Percentiles rank a stretch among this genome's conserved stretches.
Conservation (phyloP, 2,113 vertebrate species). For the Gallinago media region DNA sequence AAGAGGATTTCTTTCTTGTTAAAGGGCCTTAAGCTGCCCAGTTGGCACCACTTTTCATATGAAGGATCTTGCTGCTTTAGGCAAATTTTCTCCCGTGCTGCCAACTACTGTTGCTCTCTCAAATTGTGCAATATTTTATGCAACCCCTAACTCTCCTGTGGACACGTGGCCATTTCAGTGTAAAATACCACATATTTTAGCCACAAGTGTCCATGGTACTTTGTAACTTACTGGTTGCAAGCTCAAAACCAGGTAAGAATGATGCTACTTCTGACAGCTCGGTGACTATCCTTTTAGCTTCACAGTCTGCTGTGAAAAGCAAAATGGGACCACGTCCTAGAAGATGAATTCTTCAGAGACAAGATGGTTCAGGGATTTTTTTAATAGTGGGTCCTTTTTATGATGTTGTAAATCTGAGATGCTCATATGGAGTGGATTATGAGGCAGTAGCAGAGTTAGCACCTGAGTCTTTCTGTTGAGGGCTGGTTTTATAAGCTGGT, state of each 20-base stretch:
- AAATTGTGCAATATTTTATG: not conserved
- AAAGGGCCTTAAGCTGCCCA: not conserved
- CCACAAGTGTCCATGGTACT: rapidly evolving
- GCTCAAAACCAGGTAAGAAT: not conserved
- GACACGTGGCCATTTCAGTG: not conserved
- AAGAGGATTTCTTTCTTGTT: not conserved
- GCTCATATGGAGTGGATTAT: not conserved
- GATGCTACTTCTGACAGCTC: not conserved
- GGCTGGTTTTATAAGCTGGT: no score
- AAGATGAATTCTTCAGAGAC: not conserved
- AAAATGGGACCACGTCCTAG: not conserved
- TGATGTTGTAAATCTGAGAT: not conserved
- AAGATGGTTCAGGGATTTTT: not conserved
- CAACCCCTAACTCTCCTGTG: not conserved
- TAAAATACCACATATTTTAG: not conserved
- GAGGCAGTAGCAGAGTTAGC: not conserved
- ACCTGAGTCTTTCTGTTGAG: not conserved
- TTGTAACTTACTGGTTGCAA: not conserved
- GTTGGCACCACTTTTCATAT: not conserved
- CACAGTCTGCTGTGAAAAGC: not conserved
- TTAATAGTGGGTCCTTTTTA: not conserved
- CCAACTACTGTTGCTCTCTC: not conserved
- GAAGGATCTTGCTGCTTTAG: not conserved
- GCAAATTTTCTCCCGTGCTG: not conserved
- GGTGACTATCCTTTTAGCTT: not conserved